Conservation (phyloP, 2,113 vertebrate species). For the Chaetorhynchus papuensis region DNA sequence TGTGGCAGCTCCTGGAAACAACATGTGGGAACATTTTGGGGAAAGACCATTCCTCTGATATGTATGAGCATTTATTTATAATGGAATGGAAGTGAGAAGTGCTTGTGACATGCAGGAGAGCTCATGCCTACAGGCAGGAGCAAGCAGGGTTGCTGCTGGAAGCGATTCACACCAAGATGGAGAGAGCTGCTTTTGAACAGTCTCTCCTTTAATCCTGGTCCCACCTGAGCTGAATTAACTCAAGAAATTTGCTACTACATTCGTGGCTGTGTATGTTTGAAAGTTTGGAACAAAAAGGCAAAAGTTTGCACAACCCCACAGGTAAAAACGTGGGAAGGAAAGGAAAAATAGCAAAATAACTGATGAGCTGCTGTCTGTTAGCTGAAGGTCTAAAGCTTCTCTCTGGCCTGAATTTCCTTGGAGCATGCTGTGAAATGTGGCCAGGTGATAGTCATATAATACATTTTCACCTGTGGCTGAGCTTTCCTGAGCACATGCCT, state of each 20-base stretch:
- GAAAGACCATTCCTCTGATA: neutral
- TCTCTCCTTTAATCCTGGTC: neutral
- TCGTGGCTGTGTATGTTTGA: neutral
- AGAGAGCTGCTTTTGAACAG: neutral
- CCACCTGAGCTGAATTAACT: neutral
- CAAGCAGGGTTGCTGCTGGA: neutral
- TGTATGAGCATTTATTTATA: neutral
- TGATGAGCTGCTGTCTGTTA: neutral
- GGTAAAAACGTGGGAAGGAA: neutral
- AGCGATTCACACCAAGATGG: neutral
- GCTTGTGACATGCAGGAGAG: neutral
- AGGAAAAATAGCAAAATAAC: neutral
- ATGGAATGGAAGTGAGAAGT: neutral
- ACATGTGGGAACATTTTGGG: neutral
- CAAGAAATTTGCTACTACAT: neutral
- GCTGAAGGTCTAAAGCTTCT: neutral
- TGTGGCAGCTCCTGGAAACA: neutral
- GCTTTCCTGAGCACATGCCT: neutral
- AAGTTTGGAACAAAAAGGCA: neutral
- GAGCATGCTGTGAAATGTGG: neutral
- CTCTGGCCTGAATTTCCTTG: neutral
- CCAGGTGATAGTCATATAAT: neutral
- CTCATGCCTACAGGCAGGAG: neutral
- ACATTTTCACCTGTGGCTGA: neutral
- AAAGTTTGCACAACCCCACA: neutral